Base-by-base conservation (phyloP, 2,888 invertebrate genomes). In the Diabrotica balteata region DNA sequence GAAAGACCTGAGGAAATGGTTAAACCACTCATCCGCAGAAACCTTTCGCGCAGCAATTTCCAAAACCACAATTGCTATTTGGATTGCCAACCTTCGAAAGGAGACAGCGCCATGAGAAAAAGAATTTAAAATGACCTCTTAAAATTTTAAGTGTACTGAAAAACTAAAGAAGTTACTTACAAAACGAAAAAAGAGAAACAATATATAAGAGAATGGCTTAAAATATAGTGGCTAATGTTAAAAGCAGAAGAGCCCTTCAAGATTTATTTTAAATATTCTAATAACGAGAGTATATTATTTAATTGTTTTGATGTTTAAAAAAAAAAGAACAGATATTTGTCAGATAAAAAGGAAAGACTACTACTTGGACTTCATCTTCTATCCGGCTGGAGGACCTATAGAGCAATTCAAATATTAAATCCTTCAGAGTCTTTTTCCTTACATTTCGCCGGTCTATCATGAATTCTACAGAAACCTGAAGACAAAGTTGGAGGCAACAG, bases 151-250 rank as follows among this genome's bases (percentile, higher is more conserved):
- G 42, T 8, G 53, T 32, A 53, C 53, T 8, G 22, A 8, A 17
- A 53, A 17, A 9, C 42, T 53, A 42, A 9, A 32, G 10, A 17
- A 11, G 42, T 7, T 53, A 32, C 8, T 42, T 9, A 53, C 42
- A 5, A 53, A 53, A 7, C 7, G 53, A 53, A 53, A 53, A 53
- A 53, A 42, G 42, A 2, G 3, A 22, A 53, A 42, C 32, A 53
- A 53, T 1, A 53, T 10, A 42, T 53, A 32, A 53, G 32, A 53
- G 7, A 53, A 53, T 53, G 53, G 53, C 9, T 53, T 8, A 53
- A 53, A 53, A 53, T 53, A 32, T 32, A 53, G 8, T 22, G 42
- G 42, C 53, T 22, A 7, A 53, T 32, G 53, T 53, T 53, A 0
- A 53, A 53, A 9, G 9, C 46, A 46, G 1, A 46, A 46, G 46